Percentiles rank a stretch among this genome's conserved stretches.
phyloP scores from a whole-genome alignment of 64 coral and sea anemone genomes.

The Trachythela sp. region DNA sequence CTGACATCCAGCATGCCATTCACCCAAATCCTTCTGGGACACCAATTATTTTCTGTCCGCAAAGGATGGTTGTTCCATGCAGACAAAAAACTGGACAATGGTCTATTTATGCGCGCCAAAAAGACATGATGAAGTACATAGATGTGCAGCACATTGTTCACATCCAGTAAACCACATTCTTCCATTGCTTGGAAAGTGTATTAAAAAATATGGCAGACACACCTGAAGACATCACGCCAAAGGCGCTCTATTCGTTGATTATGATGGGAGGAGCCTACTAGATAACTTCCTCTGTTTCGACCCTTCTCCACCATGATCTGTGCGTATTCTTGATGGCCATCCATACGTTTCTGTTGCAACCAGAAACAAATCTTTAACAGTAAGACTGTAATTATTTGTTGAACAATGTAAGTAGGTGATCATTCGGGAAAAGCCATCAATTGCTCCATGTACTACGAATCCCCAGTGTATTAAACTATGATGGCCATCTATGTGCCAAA shows the following conservation, averaged over 20 bases:
- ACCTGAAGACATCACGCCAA: slow-evolving; percentile 59
- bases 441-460: slow-evolving; percentile 49
- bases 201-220: slow-evolving; percentile 52
- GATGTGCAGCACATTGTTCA: slow-evolving; percentile 53
- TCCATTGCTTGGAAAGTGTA: slow-evolving; percentile 60
- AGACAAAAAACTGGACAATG: slow-evolving; percentile 44
- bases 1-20: slow-evolving; percentile 51
- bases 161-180: slow-evolving; percentile 57
- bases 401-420: slow-evolving; percentile 46
- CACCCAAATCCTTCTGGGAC: slow-evolving; percentile 42
- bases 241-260: slow-evolving; percentile 62
- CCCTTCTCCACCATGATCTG: slow-evolving; percentile 17
- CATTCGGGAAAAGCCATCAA: slow-evolving; percentile 43
- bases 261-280: slow-evolving; percentile 49
- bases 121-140: slow-evolving; percentile 53
- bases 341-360: slow-evolving; percentile 38
- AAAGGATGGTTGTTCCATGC: slow-evolving; percentile 58
- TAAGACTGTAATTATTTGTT: slow-evolving; percentile 53
- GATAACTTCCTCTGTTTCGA: slow-evolving; percentile 23
- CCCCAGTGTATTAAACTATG: slow-evolving; percentile 47
- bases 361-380: slow-evolving; percentile 45
- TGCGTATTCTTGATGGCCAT: slow-evolving; percentile 40
- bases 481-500: slow-evolving; percentile 42
- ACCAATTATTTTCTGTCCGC: slow-evolving; percentile 41
- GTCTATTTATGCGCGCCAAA: slow-evolving; percentile 60